phyloP scores from a whole-genome alignment of 2,113 vertebrate genomes.

The Hiodon tergisus region DNA sequence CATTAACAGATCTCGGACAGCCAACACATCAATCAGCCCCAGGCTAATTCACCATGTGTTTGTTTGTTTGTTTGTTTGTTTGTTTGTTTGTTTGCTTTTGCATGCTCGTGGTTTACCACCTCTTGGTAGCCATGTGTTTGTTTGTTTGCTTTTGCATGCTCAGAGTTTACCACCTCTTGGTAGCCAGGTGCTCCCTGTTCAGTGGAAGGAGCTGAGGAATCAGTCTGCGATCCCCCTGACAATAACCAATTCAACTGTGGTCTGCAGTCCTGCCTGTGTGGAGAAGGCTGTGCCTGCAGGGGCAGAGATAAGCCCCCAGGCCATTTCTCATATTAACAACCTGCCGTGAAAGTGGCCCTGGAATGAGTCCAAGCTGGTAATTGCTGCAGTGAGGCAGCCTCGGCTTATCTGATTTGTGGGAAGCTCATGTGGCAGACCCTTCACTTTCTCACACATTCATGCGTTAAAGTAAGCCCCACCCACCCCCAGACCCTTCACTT shows the following conservation, averaged over 20 bases:
- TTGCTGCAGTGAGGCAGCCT: conserved; percentile 16
- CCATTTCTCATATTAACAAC: conserved; percentile 20
- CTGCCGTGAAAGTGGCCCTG: conserved; percentile 12
- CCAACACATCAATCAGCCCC: too few species aligned
- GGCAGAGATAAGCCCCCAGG: conserved; percentile 20
- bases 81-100: background rate
- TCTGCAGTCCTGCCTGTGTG: background rate
- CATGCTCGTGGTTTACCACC: background rate
- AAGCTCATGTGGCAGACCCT: conserved; percentile 2
- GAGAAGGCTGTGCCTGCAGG: background rate
- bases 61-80: too few species aligned
- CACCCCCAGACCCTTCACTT: conserved; percentile 29
- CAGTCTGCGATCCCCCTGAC: background rate
- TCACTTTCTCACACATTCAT: conserved; percentile 39
- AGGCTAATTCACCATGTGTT: too few species aligned
- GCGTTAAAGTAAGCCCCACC: conserved; percentile 17
- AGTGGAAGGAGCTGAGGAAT: background rate
- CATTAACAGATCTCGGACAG: background rate
- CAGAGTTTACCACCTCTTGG: background rate
- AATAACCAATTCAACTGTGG: background rate
- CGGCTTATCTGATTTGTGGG: conserved; percentile 14
- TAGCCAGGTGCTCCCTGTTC: background rate
- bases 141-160: background rate
- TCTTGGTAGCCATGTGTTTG: background rate
- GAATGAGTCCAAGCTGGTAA: conserved; percentile 23